A percentile compares a stretch with the other conserved stretches of the same genome.
Conservation (phyloP, 2,797 vertebrate species). For the Anniella stebbinsi region DNA sequence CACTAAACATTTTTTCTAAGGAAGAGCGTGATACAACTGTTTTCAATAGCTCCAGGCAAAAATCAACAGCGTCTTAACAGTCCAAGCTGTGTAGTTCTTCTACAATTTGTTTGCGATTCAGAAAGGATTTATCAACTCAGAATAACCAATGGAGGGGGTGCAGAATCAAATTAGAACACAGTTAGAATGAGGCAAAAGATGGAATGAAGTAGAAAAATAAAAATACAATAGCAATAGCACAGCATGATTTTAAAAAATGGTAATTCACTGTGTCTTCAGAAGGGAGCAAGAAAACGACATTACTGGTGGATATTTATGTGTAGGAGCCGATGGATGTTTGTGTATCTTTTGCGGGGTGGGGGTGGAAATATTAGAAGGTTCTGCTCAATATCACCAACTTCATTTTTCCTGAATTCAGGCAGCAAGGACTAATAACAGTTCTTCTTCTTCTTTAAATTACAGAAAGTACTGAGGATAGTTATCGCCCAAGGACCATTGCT, state of each 20-base stretch:
- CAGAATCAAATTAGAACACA: background rate
- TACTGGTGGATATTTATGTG: background rate
- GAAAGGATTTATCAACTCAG: background rate
- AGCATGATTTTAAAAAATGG: background rate
- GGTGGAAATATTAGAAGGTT: background rate
- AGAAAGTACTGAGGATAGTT: slow-evolving; percentile 49
- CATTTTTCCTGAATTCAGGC: background rate
- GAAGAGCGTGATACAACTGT: background rate
- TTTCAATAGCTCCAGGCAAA: background rate
- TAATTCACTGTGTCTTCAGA: background rate
- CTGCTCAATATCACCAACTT: background rate
- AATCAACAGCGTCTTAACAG: background rate
- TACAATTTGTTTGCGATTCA: background rate
- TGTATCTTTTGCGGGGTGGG: background rate
- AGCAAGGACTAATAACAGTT: background rate
- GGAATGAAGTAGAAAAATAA: background rate
- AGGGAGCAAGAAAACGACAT: background rate
- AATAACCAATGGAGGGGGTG: background rate
- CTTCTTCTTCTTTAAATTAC: slow-evolving; percentile 47
- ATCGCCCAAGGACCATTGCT: slow-evolving; percentile 44
- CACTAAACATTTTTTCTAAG: background rate
- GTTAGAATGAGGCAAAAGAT: background rate
- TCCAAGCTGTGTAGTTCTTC: background rate
- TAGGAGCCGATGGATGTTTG: background rate
- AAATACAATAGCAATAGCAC: background rate